phyloP scores from a whole-genome alignment of 1,140 invertebrate genomes.

The Drosophila takahashii region DNA sequence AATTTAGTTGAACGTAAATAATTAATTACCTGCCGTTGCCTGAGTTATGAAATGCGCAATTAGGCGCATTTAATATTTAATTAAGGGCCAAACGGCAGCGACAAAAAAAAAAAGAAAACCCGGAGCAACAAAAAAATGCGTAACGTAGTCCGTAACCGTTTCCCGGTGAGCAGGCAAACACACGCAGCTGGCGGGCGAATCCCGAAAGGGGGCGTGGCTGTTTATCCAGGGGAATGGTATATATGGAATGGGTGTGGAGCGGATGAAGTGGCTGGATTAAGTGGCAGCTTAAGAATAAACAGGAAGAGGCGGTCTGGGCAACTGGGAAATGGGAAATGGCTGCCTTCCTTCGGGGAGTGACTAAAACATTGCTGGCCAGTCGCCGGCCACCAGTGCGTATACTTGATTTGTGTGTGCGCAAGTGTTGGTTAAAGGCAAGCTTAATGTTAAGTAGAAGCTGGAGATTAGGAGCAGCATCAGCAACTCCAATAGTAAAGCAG shows the following conservation, averaged over 20 bases:
- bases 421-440: conserved; percentile 60
- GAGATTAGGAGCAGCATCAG: conserved; percentile 36
- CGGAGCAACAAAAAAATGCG: conserved; percentile 47
- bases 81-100: conserved; percentile 64
- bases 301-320: conserved; percentile 48
- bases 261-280: conserved; percentile 78
- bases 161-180: conserved; percentile 49
- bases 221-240: conserved; percentile 12
- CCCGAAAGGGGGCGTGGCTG: conserved; percentile 19
- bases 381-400: conserved; percentile 63
- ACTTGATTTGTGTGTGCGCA: conserved; percentile 68
- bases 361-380: conserved; percentile 53
- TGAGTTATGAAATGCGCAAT: conserved; percentile 83
- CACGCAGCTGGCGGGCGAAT: conserved; percentile 4
- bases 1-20: conserved; percentile 81
- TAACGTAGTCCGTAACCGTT: conserved; percentile 10
- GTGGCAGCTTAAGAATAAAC: conserved; percentile 75
- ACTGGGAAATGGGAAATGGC: conserved; percentile 2
- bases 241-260: not conserved
- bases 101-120: conserved; percentile 23
- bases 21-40: conserved; percentile 78
- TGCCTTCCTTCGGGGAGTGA: conserved; percentile 28
- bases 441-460: conserved; percentile 55
- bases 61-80: conserved; percentile 81
- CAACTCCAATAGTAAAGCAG: conserved; percentile 23